Evolutionary conservation across 1,140 invertebrate species (phyloP).

Genomic region (Cotesia glomerata): DNA sequence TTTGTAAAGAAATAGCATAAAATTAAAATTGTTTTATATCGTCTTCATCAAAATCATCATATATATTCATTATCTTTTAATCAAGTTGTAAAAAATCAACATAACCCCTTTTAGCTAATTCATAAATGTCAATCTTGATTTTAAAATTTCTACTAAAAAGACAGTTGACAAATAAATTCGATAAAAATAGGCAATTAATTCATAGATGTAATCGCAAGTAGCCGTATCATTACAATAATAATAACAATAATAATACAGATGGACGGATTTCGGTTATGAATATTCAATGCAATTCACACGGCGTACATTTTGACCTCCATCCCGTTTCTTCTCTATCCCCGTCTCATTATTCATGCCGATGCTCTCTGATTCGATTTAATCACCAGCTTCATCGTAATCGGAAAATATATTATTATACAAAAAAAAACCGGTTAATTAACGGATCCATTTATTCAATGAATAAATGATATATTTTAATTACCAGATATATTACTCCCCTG

Average conservation of each 20-base stretch:
- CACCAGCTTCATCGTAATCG: neutral
- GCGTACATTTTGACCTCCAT: neutral
- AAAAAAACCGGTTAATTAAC: neutral
- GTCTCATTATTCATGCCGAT: neutral
- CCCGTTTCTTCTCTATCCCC: neutral
- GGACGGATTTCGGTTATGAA: constrained; percentile 47
- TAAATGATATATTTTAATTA: neutral
- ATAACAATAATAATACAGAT: neutral
- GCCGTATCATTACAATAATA: neutral
- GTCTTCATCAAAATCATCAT: no score
- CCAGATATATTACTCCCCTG: no score
- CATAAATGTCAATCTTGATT: no score
- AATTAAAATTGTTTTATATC: no score
- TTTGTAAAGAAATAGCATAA: no score
- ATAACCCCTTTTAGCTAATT: no score
- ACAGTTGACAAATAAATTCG: no score
- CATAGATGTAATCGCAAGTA: constrained; percentile 33
- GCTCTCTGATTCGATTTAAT: neutral
- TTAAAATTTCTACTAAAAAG: no score
- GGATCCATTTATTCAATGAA: neutral
- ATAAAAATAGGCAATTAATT: constrained; percentile 38
- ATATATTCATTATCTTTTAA: no score
- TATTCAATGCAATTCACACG: constrained; percentile 52
- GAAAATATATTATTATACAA: neutral
- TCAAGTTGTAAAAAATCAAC: no score